Evolutionary conservation across 2,888 invertebrate species (phyloP), one percentile per base, ranked within the genome.

Genomic region (Coecobrya sp.): DNA sequence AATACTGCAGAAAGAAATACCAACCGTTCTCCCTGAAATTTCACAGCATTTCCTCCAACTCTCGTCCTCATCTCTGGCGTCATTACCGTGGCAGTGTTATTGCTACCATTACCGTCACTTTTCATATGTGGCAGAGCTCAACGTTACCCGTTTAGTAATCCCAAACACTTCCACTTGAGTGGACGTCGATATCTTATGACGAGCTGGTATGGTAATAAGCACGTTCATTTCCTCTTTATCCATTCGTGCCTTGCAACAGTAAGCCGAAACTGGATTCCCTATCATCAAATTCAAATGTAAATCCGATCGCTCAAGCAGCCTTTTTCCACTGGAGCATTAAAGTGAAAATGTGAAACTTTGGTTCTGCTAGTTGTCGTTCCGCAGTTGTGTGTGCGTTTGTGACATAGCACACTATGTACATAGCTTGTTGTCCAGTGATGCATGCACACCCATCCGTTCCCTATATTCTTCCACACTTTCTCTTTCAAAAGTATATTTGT

Each of bases 131-230:
- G 70, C 10, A 11, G 42, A 42, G 42, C 70, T 70, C 70, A 68
- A 36, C 42, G 36, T 3, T 36, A 42, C 42, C 0, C 42, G 19
- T 70, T 36, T 42, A 11, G 70, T 70, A 70, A 70, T 70, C 70
- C 70, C 42, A 8, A n/a, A 70, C 36, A 70, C 70, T 70, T 36
- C 70, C 42, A 70, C 42, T 70, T 70, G 70, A 70, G 19, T 70
- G 70, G 42, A 70, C 36, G 19, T 19, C 70, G 19, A 70, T 70
- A 70, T 42, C 42, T 68, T 36, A 68, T 68, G 70, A 42, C 70
- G 22, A 70, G 4, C 11, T n/a, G 19, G 10, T 4, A n/a, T 36
- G 36, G 70, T 42, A 70, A 42, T 42, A 70, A 70, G 19, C 70
- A 19, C 70, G 70, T 19, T 42, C 36, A 70, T 70, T 70, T 19